These are phyloP conservation scores for Helicoverpa assulta DNA, from an alignment of 2,888 invertebrate genomes.

Conservation along the genomic window DNA sequence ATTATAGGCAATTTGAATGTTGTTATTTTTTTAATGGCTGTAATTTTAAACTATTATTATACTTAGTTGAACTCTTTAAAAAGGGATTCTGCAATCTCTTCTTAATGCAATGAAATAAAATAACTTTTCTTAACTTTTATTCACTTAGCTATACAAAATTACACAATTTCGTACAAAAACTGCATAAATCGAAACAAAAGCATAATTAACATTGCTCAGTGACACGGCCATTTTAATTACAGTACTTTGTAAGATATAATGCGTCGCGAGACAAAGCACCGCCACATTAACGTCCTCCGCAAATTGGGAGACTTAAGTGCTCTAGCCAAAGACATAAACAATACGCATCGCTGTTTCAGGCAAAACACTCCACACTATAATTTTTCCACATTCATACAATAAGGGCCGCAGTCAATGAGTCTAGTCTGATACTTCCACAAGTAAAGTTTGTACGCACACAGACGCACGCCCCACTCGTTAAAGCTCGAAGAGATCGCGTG, in stretches of 20 bases:
- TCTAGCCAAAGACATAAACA: conserved; percentile 84
- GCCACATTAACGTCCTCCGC: conserved; percentile 82
- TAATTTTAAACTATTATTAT: background rate
- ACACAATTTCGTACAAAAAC: conserved; percentile 8
- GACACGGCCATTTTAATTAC: conserved; percentile 81
- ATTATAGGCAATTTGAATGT: conserved; percentile 26
- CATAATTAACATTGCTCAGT: conserved; percentile 69
- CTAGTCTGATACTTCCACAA: conserved; percentile 88
- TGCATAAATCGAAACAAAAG: conserved; percentile 55
- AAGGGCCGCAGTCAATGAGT: conserved; percentile 90
- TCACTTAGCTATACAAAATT: background rate
- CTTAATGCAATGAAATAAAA: background rate
- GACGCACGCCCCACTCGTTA: conserved; percentile 84
- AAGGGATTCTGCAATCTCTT: no score
- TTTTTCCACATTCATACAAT: conserved; percentile 91
- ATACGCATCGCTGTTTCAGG: conserved; percentile 86
- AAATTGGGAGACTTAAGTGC: conserved; percentile 88
- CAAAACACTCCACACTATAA: conserved; percentile 88
- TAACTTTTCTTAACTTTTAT: background rate
- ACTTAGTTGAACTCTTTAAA: background rate
- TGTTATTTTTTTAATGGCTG: background rate
- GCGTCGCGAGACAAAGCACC: conserved; percentile 81
- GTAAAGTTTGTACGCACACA: conserved; percentile 85
- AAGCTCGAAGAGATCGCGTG: conserved; percentile 88
- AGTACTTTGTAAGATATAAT: conserved; percentile 84